Evolutionary conservation across 2,888 invertebrate genomes (phyloP).

Genomic region (Melolontha melolontha): DNA sequence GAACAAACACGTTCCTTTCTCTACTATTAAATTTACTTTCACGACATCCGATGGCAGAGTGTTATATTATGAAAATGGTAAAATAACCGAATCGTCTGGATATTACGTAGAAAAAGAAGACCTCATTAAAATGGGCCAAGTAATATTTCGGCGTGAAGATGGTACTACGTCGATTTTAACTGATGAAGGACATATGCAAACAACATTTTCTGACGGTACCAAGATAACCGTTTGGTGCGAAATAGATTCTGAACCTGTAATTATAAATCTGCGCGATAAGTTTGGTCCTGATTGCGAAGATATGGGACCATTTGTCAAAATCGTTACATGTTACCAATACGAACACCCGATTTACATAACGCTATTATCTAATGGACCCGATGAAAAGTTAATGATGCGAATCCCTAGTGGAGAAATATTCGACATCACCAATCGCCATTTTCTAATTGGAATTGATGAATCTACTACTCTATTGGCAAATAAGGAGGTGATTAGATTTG

Average conservation of each 20-base stretch:
- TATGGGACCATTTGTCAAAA: constrained; percentile 27
- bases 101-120: constrained; percentile 37
- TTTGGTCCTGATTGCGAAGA: constrained; percentile 29
- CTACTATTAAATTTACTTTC: constrained; percentile 35
- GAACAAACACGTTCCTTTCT: constrained; percentile 9
- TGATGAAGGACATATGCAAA: constrained; percentile 38
- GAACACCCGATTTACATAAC: constrained; percentile 43
- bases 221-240: constrained; percentile 43
- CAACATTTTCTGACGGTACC: constrained; percentile 38
- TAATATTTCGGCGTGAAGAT: constrained; percentile 33
- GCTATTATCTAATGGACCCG: constrained; percentile 26
- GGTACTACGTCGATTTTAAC: constrained; percentile 40
- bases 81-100: constrained; percentile 13
- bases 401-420: constrained; percentile 29
- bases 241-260: constrained; percentile 28
- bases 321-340: constrained; percentile 38
- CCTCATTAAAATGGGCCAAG: constrained; percentile 23
- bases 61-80: constrained; percentile 30
- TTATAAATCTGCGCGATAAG: constrained; percentile 26
- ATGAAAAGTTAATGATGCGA: constrained; percentile 28
- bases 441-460: constrained; percentile 28
- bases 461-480: constrained; percentile 18
- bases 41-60: constrained; percentile 37
- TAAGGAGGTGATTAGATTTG: constrained; percentile 29
- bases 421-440: constrained; percentile 24